Conservation (phyloP, 2,113 vertebrate species). For the Xiphophorus maculatus region DNA sequence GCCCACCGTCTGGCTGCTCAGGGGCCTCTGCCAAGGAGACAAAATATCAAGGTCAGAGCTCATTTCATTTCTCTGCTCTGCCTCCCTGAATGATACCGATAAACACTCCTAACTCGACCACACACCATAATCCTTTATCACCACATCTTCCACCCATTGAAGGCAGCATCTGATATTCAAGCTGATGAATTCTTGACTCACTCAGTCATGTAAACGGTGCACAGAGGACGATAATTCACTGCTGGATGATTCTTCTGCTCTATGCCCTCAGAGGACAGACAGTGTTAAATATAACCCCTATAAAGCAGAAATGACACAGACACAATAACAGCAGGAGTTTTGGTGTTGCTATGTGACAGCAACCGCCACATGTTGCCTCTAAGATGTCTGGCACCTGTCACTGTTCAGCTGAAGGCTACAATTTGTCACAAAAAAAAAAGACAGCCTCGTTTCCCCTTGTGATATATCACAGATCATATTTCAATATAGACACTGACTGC, state of each 20-base stretch:
- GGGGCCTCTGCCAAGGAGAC: constrained; percentile 41
- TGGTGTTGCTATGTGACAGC: constrained; percentile 45
- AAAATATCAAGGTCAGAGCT: constrained; percentile 47
- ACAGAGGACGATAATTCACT: constrained; percentile 1
- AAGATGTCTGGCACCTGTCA: background rate
- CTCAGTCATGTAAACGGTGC: constrained; percentile 24
- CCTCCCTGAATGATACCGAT: constrained; percentile 21
- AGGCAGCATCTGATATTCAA: constrained; percentile 13
- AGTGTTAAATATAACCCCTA: constrained; percentile 43
- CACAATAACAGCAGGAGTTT: constrained; percentile 31
- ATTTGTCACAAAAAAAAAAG: no score
- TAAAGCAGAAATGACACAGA: constrained; percentile 42
- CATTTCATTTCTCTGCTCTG: constrained; percentile 35
- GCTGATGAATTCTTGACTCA: constrained; percentile 25
- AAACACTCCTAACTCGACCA: constrained; percentile 6
- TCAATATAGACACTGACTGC: background rate
- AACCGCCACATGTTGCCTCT: background rate
- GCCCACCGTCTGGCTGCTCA: constrained; percentile 7
- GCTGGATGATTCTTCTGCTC: constrained; percentile 28
- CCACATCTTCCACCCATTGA: constrained; percentile 31
- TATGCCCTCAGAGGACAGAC: constrained; percentile 5
- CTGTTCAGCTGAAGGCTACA: background rate
- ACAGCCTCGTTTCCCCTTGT: background rate
- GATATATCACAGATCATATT: background rate
- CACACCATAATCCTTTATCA: constrained; percentile 5